These are phyloP conservation scores for Upupa epops DNA, from an alignment of 2,113 vertebrate genomes.

Conservation along the genomic window DNA sequence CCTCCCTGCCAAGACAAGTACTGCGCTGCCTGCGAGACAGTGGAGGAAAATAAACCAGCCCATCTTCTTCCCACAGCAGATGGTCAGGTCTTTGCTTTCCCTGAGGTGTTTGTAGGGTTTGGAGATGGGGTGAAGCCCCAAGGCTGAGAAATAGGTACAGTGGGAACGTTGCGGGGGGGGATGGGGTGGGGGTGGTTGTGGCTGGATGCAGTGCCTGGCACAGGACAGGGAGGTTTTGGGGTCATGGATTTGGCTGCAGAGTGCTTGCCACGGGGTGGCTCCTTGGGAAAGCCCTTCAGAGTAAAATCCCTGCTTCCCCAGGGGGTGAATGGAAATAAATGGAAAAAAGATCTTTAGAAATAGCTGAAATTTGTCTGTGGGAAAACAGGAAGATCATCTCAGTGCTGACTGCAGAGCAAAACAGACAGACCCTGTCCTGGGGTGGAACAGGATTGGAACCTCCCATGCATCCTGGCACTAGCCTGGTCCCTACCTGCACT, in stretches of 20 bases:
- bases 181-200: neutral
- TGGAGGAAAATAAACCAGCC: neutral
- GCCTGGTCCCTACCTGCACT: accelerated
- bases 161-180: accelerated
- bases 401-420: neutral
- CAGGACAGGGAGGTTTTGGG: neutral
- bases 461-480: neutral
- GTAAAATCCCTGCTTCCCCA: neutral
- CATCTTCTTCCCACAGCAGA: accelerated
- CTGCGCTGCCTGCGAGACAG: neutral
- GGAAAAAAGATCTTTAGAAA: conserved; percentile 11
- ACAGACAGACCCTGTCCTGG: neutral
- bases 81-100: neutral
- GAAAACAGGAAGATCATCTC: neutral
- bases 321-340: neutral
- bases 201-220: neutral
- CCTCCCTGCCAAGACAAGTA: neutral
- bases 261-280: accelerated
- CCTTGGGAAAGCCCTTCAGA: neutral
- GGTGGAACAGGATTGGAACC: accelerated
- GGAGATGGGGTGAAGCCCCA: neutral
- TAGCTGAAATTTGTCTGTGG: neutral
- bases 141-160: neutral
- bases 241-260: neutral
- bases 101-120: neutral